phyloP scores from a whole-genome alignment of 2,113 vertebrate species.

The Lycaon pictus region DNA sequence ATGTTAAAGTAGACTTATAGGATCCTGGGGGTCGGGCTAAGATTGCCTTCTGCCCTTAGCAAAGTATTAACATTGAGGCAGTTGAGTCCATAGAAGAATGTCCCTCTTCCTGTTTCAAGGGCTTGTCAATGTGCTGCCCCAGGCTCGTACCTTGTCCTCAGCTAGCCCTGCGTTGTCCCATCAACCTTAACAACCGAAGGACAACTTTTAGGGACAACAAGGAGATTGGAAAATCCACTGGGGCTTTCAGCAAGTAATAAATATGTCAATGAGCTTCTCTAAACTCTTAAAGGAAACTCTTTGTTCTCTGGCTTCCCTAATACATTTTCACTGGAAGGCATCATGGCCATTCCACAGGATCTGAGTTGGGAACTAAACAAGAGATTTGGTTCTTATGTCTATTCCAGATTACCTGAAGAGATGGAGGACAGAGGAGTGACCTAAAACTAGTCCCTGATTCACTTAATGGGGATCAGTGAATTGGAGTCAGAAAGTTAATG shows the following conservation, averaged over 20 bases:
- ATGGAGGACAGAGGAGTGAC: background rate
- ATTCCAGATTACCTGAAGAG: background rate
- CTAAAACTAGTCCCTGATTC: background rate
- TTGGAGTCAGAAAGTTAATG: background rate
- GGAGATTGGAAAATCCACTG: background rate
- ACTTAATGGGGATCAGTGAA: background rate
- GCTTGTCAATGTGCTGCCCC: too few relatives aligned
- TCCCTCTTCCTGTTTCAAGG: too few relatives aligned
- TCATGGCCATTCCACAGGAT: background rate
- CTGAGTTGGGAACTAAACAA: background rate
- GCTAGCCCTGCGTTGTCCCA: too few relatives aligned
- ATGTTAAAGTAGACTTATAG: too few relatives aligned
- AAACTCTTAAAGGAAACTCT: slow-evolving; percentile 18
- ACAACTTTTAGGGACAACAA: slow-evolving; percentile 18
- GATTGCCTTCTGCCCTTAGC: too few relatives aligned
- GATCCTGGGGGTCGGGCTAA: too few relatives aligned
- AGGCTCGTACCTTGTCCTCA: too few relatives aligned
- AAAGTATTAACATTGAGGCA: too few relatives aligned
- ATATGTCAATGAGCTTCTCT: background rate
- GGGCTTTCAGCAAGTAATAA: slow-evolving; percentile 23
- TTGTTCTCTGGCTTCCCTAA: background rate
- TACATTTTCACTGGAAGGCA: background rate
- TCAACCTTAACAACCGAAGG: slow-evolving; percentile 3
- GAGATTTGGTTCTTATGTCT: background rate
- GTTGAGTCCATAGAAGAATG: too few relatives aligned